phyloP scores from a whole-genome alignment of 2,797 vertebrate species.

The Huso huso region DNA sequence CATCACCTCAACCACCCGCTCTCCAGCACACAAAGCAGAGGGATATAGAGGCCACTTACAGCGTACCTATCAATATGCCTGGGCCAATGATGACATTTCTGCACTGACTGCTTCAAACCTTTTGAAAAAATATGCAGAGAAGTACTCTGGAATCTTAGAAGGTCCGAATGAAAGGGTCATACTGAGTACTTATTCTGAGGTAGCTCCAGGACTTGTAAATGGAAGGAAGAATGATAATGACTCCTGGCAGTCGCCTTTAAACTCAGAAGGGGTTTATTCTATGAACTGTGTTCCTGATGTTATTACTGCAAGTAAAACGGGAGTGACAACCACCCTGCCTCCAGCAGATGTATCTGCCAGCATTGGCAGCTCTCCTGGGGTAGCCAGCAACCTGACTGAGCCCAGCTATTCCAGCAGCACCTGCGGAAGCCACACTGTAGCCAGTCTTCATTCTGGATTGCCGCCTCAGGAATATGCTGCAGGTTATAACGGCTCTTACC shows the following conservation, averaged over 20 bases:
- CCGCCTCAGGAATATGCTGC: slow-evolving; percentile 95
- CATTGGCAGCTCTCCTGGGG: slow-evolving; percentile 88
- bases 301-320: slow-evolving; percentile 88
- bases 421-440: slow-evolving; percentile 88
- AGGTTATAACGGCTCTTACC: slow-evolving; percentile 90
- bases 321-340: slow-evolving; percentile 84
- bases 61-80: slow-evolving; percentile 95
- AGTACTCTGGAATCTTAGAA: slow-evolving; percentile 97
- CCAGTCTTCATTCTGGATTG: slow-evolving; percentile 86
- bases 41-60: slow-evolving; percentile 93
- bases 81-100: slow-evolving; percentile 98
- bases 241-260: slow-evolving; percentile 79
- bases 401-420: slow-evolving; percentile 90
- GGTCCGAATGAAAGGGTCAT: slow-evolving; percentile 83
- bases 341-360: slow-evolving; percentile 83
- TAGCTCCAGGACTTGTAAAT: slow-evolving; percentile 78
- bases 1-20: slow-evolving; percentile 94
- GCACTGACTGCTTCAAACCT: slow-evolving; percentile 96
- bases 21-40: slow-evolving; percentile 98
- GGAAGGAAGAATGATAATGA: slow-evolving; percentile 92
- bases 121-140: slow-evolving; percentile 96
- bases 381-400: slow-evolving; percentile 89
- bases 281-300: slow-evolving; percentile 96
- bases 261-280: slow-evolving; percentile 84
- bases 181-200: slow-evolving; percentile 86